Percentiles rank a stretch among this genome's conserved stretches.
phyloP scores from a whole-genome alignment of 1,140 invertebrate species.

The Heliothis virescens region DNA sequence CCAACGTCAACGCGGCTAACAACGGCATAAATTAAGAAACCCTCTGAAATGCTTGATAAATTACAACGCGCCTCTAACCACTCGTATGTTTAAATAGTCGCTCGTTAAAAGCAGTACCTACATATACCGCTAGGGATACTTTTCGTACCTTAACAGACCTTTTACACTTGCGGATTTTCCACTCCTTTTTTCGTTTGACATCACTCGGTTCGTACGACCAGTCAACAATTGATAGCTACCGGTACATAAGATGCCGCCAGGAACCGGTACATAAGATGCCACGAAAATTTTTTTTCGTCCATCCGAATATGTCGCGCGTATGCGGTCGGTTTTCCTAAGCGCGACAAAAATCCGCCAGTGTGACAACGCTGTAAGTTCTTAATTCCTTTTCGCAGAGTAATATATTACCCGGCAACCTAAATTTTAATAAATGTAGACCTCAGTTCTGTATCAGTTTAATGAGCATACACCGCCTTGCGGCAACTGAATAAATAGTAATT shows the following conservation, averaged over 20 bases:
- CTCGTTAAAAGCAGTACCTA: conserved; percentile 45
- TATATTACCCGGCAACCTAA: neutral
- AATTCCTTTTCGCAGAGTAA: neutral
- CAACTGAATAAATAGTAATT: conserved; percentile 27
- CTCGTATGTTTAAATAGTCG: conserved; percentile 51
- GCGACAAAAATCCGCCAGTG: too few species aligned
- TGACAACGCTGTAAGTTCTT: neutral
- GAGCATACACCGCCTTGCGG: neutral
- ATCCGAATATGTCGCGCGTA: too few species aligned
- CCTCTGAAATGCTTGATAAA: conserved; percentile 63
- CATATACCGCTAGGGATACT: conserved; percentile 12
- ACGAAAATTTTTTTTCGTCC: too few species aligned
- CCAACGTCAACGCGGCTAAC: conserved; percentile 62
- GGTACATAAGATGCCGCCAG: too few species aligned
- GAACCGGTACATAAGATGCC: too few species aligned
- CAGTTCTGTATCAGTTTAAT: conserved; percentile 11
- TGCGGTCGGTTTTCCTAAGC: too few species aligned
- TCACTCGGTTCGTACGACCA: too few species aligned
- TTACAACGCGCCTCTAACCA: conserved; percentile 53
- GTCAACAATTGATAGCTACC: too few species aligned
- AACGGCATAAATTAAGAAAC: conserved; percentile 67
- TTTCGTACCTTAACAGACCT: conserved; percentile 6
- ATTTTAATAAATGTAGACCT: conserved; percentile 30
- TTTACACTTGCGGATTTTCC: too few species aligned
- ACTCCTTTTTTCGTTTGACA: too few species aligned